phyloP scores from a whole-genome alignment of 1,140 invertebrate genomes.

The Berghia stephanieae region DNA sequence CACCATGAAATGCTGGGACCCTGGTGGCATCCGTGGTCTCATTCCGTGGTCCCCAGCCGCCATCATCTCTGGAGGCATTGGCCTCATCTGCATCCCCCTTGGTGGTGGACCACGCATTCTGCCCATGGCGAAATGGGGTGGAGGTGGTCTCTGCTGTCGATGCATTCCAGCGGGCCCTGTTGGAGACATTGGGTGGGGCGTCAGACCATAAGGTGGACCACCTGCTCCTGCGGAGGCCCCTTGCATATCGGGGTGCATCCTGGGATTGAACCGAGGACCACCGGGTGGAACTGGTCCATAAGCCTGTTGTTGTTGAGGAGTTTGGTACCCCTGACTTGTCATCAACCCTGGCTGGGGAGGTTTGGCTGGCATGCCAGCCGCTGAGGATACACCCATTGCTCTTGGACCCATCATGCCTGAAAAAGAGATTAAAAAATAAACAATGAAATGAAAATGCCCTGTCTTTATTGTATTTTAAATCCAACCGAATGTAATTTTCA shows the following conservation, averaged over 20 bases:
- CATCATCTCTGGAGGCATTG: conserved; percentile 28
- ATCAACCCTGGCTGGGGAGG: not conserved
- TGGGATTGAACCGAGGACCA: not conserved
- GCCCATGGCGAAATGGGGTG: conserved; percentile 26
- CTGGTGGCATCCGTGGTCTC: conserved; percentile 2
- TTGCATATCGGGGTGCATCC: conserved; percentile 25
- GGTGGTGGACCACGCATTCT: conserved; percentile 14
- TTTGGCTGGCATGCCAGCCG: conserved; percentile 15
- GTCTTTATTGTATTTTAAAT: too few species aligned
- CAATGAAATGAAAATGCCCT: too few species aligned
- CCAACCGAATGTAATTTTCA: too few species aligned
- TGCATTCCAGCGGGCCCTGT: conserved; percentile 28
- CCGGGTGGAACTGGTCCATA: too few species aligned
- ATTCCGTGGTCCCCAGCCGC: not conserved
- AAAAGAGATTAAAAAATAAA: conserved; percentile 1
- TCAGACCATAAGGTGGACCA: conserved; percentile 22
- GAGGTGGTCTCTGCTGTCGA: conserved; percentile 25
- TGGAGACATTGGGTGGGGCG: conserved; percentile 31
- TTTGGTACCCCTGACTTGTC: too few species aligned
- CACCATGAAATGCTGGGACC: conserved; percentile 15
- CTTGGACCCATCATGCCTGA: conserved; percentile 26
- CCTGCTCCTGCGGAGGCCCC: too few species aligned
- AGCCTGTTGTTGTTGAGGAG: too few species aligned
- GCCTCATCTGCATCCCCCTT: conserved; percentile 21
- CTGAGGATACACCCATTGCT: conserved; percentile 8